These are phyloP conservation scores for Ctenochaetus hawaiiensis DNA, from an alignment of 2,797 vertebrate genomes.

Conservation along the genomic window DNA sequence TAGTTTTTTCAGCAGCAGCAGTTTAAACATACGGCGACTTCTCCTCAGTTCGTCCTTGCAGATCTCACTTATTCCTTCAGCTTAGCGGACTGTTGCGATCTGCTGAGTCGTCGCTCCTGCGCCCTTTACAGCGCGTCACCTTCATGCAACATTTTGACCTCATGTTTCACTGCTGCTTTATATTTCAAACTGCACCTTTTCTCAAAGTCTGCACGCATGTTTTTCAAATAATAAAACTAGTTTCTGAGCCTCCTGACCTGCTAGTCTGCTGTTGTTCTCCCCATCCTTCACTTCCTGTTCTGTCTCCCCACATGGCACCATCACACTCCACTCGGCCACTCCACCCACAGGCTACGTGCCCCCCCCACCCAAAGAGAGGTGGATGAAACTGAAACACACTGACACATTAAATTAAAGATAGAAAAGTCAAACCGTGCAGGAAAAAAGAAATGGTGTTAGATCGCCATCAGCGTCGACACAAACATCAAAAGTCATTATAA, in stretches of 20 bases:
- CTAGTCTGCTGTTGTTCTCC: neutral
- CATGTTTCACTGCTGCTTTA: slow-evolving; percentile 14
- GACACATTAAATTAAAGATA: slow-evolving; percentile 31
- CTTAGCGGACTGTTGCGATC: slow-evolving; percentile 35
- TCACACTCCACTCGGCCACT: slow-evolving; percentile 46
- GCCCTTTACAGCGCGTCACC: slow-evolving; percentile 36
- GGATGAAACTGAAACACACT: slow-evolving; percentile 27
- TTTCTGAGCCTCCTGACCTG: slow-evolving; percentile 13
- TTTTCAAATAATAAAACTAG: slow-evolving; percentile 33
- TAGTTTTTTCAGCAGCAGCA: slow-evolving; percentile 42
- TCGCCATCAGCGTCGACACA: slow-evolving; percentile 29
- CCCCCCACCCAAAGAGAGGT: slow-evolving; percentile 10
- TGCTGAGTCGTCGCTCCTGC: slow-evolving; percentile 14
- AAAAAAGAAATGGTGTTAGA: slow-evolving; percentile 13
- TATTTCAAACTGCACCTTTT: neutral
- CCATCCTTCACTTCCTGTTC: slow-evolving; percentile 13
- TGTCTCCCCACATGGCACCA: slow-evolving; percentile 5
- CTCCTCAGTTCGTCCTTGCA: slow-evolving; percentile 46
- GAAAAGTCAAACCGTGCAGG: slow-evolving; percentile 3
- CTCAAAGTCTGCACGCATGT: neutral
- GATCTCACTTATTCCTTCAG: slow-evolving; percentile 36
- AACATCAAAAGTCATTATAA: slow-evolving; percentile 33
- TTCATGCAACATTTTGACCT: slow-evolving; percentile 18
- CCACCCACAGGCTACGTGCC: slow-evolving; percentile 16
- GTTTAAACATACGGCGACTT: slow-evolving; percentile 33